A percentile compares a stretch with the other conserved stretches of the same genome.
phyloP scores from a whole-genome alignment of 2,888 invertebrate species.

The Nephrotoma appendiculata region DNA sequence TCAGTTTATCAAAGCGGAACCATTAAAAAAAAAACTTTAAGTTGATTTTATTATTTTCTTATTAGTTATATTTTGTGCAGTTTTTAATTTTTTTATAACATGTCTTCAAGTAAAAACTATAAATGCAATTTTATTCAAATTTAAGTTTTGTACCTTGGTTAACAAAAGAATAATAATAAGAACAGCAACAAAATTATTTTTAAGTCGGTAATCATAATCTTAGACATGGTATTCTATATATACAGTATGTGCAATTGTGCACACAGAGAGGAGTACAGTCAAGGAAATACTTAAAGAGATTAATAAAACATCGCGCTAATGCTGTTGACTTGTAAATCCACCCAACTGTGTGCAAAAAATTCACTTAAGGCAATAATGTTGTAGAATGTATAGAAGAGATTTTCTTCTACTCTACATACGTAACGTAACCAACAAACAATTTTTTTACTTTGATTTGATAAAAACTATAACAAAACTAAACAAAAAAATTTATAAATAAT shows the following conservation, averaged over 20 bases:
- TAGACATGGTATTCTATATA: background rate
- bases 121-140: background rate
- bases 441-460: background rate
- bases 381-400: background rate
- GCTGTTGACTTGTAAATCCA: background rate
- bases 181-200: background rate
- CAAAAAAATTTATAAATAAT: background rate
- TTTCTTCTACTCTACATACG: background rate
- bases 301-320: background rate
- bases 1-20: background rate
- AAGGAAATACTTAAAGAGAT: background rate
- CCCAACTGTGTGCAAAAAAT: background rate
- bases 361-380: background rate
- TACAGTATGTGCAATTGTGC: background rate
- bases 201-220: background rate
- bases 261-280: background rate
- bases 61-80: background rate
- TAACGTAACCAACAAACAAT: background rate
- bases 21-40: background rate
- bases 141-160: background rate
- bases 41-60: background rate
- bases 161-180: background rate
- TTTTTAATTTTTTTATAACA: background rate
- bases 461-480: background rate
- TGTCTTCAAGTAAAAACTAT: background rate